Evolutionary conservation across 1,140 invertebrate species (phyloP).

Genomic region (Atta cephalotes): DNA sequence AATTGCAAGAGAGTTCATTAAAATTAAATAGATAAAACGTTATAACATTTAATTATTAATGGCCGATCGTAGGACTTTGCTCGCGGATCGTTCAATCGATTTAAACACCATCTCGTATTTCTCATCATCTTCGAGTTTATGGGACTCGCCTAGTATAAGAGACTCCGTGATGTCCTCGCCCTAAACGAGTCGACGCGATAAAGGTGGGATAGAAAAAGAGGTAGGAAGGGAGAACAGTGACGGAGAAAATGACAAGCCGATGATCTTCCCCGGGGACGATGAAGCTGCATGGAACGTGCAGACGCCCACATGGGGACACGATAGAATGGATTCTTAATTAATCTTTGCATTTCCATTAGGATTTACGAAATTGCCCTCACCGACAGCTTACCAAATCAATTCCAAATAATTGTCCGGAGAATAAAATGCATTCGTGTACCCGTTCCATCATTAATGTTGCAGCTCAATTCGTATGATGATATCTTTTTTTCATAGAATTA

Average conservation of each 20-base stretch:
- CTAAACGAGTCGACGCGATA: constrained; percentile 56
- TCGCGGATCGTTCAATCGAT: neutral
- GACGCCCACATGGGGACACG: constrained; percentile 74
- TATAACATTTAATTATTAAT: neutral
- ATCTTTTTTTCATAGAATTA: neutral
- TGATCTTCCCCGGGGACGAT: constrained; percentile 77
- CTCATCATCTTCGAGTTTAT: constrained; percentile 59
- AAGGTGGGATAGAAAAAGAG: constrained; percentile 37
- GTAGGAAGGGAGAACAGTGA: constrained; percentile 32
- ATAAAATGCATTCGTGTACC: constrained; percentile 64
- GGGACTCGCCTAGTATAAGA: constrained; percentile 38
- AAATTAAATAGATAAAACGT: constrained; percentile 20
- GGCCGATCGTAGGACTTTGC: neutral
- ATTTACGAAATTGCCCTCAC: constrained; percentile 79
- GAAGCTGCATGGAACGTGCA: constrained; percentile 52
- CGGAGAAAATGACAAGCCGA: constrained; percentile 73
- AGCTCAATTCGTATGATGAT: constrained; percentile 18
- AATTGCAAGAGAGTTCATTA: neutral
- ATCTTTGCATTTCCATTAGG: constrained; percentile 83
- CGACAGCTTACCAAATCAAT: constrained; percentile 73
- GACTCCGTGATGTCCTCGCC: constrained; percentile 64
- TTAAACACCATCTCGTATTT: constrained; percentile 28
- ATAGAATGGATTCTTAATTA: constrained; percentile 83
- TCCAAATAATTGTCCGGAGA: constrained; percentile 67
- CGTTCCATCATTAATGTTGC: constrained; percentile 32